Conservation (phyloP, 2,113 vertebrate genomes). For the Kobus ellipsiprymnus region DNA sequence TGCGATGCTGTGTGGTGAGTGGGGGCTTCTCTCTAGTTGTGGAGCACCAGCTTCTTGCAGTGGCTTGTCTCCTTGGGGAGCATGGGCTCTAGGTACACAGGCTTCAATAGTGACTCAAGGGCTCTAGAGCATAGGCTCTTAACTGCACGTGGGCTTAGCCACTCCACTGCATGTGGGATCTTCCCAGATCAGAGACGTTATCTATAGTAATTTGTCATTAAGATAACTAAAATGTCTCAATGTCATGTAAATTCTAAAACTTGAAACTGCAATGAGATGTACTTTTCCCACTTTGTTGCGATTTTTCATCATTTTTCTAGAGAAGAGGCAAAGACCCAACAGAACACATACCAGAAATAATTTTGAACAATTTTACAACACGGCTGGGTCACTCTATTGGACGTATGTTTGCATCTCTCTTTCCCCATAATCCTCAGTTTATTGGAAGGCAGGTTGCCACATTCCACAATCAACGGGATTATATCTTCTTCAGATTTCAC, state of each 20-base stretch:
- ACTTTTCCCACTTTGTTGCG: neutral
- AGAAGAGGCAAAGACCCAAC: conserved; percentile 93
- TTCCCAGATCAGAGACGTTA: neutral
- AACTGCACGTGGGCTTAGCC: neutral
- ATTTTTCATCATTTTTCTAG: conserved; percentile 75
- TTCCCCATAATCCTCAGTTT: conserved; percentile 95
- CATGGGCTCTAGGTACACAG: neutral
- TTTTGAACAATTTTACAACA: conserved; percentile 96
- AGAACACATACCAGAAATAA: conserved; percentile 92
- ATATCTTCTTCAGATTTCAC: conserved; percentile 98
- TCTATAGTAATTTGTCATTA: neutral
- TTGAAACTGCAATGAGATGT: neutral
- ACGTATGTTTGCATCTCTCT: conserved; percentile 94
- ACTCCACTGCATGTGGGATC: neutral
- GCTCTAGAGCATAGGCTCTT: neutral
- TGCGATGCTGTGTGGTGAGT: neutral
- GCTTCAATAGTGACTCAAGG: neutral
- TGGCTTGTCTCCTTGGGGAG: neutral
- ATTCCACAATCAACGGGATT: conserved; percentile 98
- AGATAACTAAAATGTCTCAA: neutral
- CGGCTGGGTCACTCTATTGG: conserved; percentile 93
- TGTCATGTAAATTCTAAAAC: neutral
- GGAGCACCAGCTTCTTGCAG: neutral
- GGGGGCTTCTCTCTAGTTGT: neutral
- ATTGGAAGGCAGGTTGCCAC: conserved; percentile 96